Percentiles rank a stretch among this genome's conserved stretches.
These are phyloP conservation scores for Empidonax traillii DNA, from an alignment of 2,113 vertebrate genomes.

Conservation along the genomic window DNA sequence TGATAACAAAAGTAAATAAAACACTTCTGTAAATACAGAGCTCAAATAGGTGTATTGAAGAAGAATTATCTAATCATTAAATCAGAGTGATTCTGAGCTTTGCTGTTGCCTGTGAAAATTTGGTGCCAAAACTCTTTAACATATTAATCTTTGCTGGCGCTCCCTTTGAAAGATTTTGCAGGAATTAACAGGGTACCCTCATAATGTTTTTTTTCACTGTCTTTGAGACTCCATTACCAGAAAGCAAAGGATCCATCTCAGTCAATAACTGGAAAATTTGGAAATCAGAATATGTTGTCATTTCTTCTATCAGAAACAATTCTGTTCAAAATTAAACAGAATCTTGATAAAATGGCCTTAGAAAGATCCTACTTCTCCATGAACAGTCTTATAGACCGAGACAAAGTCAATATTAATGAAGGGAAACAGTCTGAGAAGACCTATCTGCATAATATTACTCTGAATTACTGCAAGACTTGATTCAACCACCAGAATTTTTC, in stretches of 20 bases:
- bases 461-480: not conserved
- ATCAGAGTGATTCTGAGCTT: not conserved
- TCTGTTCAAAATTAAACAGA: not conserved
- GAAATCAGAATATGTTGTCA: not conserved
- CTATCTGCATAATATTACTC: not conserved
- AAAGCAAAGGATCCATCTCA: not conserved
- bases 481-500: constrained; percentile 2
- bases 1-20: not conserved
- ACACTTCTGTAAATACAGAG: not conserved
- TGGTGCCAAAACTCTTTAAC: not conserved
- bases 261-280: not conserved
- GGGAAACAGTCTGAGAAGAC: not conserved
- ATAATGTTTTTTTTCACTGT: not conserved
- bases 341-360: not conserved
- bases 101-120: not conserved
- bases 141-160: fast-evolving
- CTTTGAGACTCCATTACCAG: not conserved
- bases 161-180: not conserved
- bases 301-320: not conserved
- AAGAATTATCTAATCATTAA: not conserved
- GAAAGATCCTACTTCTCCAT: not conserved
- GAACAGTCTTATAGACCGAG: not conserved
- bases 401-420: not conserved
- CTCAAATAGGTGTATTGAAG: not conserved
- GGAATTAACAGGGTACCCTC: not conserved